Evolutionary conservation across 2,113 vertebrate genomes (phyloP), one percentile per base, ranked within the genome.

Genomic region (Tragelaphus scriptus): DNA sequence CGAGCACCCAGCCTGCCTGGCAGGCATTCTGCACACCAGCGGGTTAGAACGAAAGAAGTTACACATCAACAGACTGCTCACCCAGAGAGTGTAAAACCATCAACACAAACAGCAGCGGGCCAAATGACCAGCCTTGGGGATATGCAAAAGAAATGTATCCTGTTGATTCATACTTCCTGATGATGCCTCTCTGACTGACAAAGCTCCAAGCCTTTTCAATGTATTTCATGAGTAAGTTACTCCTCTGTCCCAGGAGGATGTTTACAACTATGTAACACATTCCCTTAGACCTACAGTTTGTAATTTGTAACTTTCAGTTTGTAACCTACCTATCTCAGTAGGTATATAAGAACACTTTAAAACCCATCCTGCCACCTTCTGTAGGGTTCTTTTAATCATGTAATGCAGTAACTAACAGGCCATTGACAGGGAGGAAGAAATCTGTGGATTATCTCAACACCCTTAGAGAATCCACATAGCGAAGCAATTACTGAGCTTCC

Each of bases 111-210:
- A 96, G 95, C 93, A 98, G 94, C 82, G 92, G 98, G 55, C 56
- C 85, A 63, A 97, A 98, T 90, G 96, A 96, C 97, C 98, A 0
- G 94, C 77, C 82, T 90, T 91, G 94, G 97, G 96, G 96, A 98
- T 98, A 59, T 30, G 23, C 53, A 89, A 93, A 95, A 98, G 97
- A 98, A 98, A 97, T 90, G 98, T 98, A 98, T 98, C 92, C 91
- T 98, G 98, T 97, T 98, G 98, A 99, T 98, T 98, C 98, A 98
- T 98, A 97, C 96, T 98, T 99, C 98, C 98, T 98, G 96, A 98
- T 88, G 75, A 65, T 87, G 77, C 80, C 51, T 13, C 15, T 51
- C 86, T 58, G 71, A 92, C 84, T 79, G 71, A 98, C 97, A 98
- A 89, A 88, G 32, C 55, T 95, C 85, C 30, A 85, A 55, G 59